Evolutionary conservation across 92 coral and sea anemone species (phyloP).

Genomic region (Chrysogorgia sp.): DNA sequence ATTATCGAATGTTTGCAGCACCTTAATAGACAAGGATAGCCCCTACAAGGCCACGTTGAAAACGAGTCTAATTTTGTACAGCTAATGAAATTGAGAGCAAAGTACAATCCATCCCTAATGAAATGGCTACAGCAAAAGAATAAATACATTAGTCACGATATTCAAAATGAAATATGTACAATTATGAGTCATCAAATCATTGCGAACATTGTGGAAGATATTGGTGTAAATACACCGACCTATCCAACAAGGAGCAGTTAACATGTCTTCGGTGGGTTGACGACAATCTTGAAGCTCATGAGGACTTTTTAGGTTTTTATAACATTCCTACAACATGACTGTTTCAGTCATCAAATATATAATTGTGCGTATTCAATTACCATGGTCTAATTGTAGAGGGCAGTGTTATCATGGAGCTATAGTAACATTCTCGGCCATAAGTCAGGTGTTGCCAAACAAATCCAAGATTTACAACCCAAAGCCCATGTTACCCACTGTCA

Average conservation of each 20-base stretch:
- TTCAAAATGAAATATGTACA: slow-evolving; percentile 37
- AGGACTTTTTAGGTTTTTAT: slow-evolving; percentile 56
- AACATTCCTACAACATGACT: slow-evolving; percentile 47
- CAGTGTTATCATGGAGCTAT: slow-evolving; percentile 60
- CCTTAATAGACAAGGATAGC: slow-evolving; percentile 50
- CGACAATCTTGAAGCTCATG: no score
- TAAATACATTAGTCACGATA: slow-evolving; percentile 24
- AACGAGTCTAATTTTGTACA: slow-evolving; percentile 43
- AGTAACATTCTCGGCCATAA: slow-evolving; percentile 52
- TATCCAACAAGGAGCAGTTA: slow-evolving; percentile 49
- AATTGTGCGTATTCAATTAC: slow-evolving; percentile 11
- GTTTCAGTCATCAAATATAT: slow-evolving; percentile 37
- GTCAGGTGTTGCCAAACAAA: slow-evolving; percentile 41
- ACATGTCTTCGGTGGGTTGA: slow-evolving; percentile 59
- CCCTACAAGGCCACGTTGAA: slow-evolving; percentile 34
- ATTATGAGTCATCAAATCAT: slow-evolving; percentile 40
- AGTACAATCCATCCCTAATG: slow-evolving; percentile 30
- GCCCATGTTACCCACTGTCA: slow-evolving; percentile 40
- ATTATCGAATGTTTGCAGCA: slow-evolving; percentile 59
- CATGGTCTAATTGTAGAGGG: slow-evolving; percentile 32
- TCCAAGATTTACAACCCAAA: slow-evolving; percentile 48
- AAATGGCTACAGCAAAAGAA: slow-evolving; percentile 29
- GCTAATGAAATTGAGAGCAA: slow-evolving; percentile 45
- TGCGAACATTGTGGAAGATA: slow-evolving; percentile 30
- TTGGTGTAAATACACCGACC: slow-evolving; percentile 29